phyloP scores from a whole-genome alignment of 1,140 invertebrate genomes.

The Orussus abietinus region DNA sequence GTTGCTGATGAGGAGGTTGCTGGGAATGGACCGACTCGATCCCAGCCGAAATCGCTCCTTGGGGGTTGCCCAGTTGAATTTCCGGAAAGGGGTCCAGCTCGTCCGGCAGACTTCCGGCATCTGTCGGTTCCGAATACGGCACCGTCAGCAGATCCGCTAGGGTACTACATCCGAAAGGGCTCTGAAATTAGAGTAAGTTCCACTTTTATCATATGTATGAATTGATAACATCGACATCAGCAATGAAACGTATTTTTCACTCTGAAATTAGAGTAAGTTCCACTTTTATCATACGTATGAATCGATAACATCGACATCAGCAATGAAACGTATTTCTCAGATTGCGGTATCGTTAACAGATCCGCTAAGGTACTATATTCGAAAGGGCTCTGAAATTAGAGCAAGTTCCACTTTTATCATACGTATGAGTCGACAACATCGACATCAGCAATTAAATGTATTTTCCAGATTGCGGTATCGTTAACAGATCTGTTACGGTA shows the following conservation, averaged over 20 bases:
- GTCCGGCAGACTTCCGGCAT: constrained; percentile 48
- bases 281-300: too few species aligned
- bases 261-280: constrained; percentile 55
- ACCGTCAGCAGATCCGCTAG: constrained; percentile 62
- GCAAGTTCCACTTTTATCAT: too few species aligned
- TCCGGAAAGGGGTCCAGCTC: constrained; percentile 55
- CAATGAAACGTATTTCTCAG: too few species aligned
- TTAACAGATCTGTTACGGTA: constrained; percentile 62
- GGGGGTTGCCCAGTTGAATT: constrained; percentile 42
- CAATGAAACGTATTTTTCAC: too few species aligned
- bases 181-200: constrained; percentile 55
- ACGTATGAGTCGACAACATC: too few species aligned
- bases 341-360: constrained; percentile 59
- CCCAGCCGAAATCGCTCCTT: constrained; percentile 31
- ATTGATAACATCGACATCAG: too few species aligned
- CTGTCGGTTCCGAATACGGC: constrained; percentile 55
- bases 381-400: constrained; percentile 58
- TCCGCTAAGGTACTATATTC: constrained; percentile 64
- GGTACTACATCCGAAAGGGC: constrained; percentile 61
- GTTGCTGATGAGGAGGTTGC: constrained; percentile 35
- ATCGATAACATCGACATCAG: too few species aligned
- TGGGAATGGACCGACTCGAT: constrained; percentile 31
- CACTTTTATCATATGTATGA: too few species aligned
- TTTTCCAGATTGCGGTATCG: constrained; percentile 60
- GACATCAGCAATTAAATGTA: too few species aligned